A percentile compares a stretch with the other conserved stretches of the same genome.
Conservation (phyloP, 2,113 vertebrate genomes). For the Cyphomyrus plagiostoma region DNA sequence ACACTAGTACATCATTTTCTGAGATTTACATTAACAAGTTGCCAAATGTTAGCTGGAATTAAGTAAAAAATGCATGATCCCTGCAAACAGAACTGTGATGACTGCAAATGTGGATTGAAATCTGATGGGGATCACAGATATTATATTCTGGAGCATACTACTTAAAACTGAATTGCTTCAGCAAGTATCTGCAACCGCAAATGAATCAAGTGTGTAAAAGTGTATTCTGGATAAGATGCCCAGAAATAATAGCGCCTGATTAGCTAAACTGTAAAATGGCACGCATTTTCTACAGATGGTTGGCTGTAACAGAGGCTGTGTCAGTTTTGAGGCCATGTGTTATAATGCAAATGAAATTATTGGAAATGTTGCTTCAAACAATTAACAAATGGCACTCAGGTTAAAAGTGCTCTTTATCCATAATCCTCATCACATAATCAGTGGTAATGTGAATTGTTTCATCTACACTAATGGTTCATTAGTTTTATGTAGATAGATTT, state of each 20-base stretch:
- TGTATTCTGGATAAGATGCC: neutral
- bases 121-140: neutral
- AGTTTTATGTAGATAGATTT: slow-evolving; percentile 43
- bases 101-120: neutral
- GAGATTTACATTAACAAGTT: neutral
- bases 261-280: neutral
- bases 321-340: neutral
- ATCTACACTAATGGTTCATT: slow-evolving; percentile 41
- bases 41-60: neutral
- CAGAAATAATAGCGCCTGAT: neutral
- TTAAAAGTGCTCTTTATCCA: slow-evolving; percentile 47
- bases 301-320: neutral
- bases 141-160: neutral
- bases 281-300: neutral
- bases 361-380: slow-evolving; percentile 36
- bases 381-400: slow-evolving; percentile 50
- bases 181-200: neutral
- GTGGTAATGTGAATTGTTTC: slow-evolving; percentile 55
- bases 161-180: neutral
- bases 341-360: slow-evolving; percentile 29
- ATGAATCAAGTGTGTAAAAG: neutral
- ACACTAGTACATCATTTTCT: neutral
- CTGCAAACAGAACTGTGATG: neutral
- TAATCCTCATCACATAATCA: slow-evolving; percentile 50
- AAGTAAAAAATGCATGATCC: neutral